Evolutionary conservation across 2,113 vertebrate genomes (phyloP), one percentile per base, ranked within the genome.

Genomic region (Myotis brandtii): DNA sequence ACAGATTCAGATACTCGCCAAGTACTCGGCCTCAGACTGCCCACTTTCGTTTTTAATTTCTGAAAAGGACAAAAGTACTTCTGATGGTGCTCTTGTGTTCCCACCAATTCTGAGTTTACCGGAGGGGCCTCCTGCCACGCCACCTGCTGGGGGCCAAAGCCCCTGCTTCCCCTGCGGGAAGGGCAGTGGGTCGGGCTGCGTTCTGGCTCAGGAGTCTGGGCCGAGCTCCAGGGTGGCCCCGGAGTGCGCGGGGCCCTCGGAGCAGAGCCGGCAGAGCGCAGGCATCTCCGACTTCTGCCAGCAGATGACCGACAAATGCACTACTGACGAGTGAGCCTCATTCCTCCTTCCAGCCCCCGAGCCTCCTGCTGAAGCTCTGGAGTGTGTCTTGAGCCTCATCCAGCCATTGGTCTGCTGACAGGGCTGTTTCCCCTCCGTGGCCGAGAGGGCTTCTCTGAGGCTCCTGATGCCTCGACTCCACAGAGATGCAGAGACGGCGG

Each of bases 1-100:
- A 85, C 99, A 99, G 92, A 98, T 99, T 95, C 99, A 99, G 86
- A 98, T 99, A 79, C 99, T 99, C 20, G 98, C 99, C 95, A 99
- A 99, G 97, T 98, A 99, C 69, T 99, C 99, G 2, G 98, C 99
- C 23, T 97, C 99, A 0, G 99, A 99, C 92, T 98, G 98, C 91
- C 98, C 99, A 0, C 98, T 99, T 85, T 98, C 98, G 2, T 98
- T 99, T n/a, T 93, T 99, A 50, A 95, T 99, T 50, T 98, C 98
- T 0, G 99, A 99, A 91, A 98, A 96, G 94, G 98, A 97, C n/a
- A 98, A 93, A 93, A 69, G 95, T 59, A 67, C 95, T 93, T 90
- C 96, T 6, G 98, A 98, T 6, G 66, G 97, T 21, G 92, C 98
- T 93, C 82, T 94, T 20, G 25, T 9, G 0, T 48, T 97, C 0